A percentile compares a stretch with the other conserved stretches of the same genome.
These are phyloP conservation scores for Proteles cristata DNA, from an alignment of 2,113 vertebrate species.

Conservation along the genomic window DNA sequence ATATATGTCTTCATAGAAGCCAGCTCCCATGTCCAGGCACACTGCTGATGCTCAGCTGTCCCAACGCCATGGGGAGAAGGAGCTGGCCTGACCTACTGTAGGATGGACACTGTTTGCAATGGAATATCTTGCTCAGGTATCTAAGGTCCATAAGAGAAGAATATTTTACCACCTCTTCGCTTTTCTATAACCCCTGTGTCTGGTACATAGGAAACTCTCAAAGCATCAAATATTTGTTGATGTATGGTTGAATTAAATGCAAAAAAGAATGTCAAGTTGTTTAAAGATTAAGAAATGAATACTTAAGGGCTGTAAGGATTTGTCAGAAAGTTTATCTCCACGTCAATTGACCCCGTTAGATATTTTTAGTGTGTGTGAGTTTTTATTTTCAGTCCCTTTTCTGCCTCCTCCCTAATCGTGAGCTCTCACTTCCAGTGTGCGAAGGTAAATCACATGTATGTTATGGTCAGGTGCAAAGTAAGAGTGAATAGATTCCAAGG, in stretches of 20 bases:
- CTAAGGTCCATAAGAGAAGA: neutral
- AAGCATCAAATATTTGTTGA: neutral
- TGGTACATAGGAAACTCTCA: neutral
- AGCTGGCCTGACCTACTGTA: neutral
- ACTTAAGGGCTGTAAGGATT: neutral
- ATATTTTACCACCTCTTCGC: neutral
- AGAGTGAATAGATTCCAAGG: neutral
- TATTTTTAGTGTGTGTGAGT: neutral
- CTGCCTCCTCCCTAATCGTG: neutral
- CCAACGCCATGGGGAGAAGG: rapidly evolving
- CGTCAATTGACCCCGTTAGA: neutral
- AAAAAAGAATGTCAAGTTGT: neutral
- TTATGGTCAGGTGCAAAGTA: neutral
- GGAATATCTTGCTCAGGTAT: neutral
- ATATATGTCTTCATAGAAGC: neutral
- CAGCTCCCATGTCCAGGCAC: neutral
- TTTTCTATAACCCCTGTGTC: neutral
- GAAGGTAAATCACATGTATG: neutral
- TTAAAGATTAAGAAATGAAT: conserved; percentile 1
- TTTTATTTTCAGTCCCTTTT: conserved; percentile 46
- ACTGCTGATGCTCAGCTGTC: neutral
- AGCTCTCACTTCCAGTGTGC: neutral
- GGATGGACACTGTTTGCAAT: neutral
- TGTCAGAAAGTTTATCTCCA: neutral
- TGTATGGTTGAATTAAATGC: neutral